Conservation (phyloP, 2,113 vertebrate species). For the Eptesicus fuscus region DNA sequence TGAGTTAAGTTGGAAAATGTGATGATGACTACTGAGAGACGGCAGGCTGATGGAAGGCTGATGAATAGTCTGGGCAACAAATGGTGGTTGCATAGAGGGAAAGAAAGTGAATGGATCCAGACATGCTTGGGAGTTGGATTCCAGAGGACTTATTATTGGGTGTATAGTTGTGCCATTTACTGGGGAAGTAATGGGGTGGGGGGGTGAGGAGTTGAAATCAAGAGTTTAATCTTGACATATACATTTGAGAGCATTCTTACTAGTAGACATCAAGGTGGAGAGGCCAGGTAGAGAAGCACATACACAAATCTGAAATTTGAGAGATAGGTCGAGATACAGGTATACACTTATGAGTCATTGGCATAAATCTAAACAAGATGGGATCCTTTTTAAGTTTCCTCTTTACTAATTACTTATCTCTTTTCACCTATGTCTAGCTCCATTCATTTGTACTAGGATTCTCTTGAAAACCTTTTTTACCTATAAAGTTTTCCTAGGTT, state of each 20-base stretch:
- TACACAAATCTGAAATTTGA: neutral
- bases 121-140: neutral
- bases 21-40: neutral
- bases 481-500: neutral
- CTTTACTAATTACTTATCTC: neutral
- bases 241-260: neutral
- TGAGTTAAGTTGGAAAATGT: neutral
- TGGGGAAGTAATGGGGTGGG: neutral
- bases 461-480: neutral
- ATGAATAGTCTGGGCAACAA: neutral
- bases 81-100: neutral
- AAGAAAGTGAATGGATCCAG: neutral
- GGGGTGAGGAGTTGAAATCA: rapidly evolving
- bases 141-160: neutral
- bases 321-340: neutral
- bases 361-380: neutral
- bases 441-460: neutral
- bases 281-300: neutral
- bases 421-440: neutral
- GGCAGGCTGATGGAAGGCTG: neutral
- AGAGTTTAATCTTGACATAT: neutral
- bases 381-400: neutral
- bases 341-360: neutral
- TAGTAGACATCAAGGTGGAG: neutral
- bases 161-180: neutral